These are phyloP conservation scores for Tenthredo amoena DNA, from an alignment of 2,888 invertebrate genomes.

Conservation along the genomic window DNA sequence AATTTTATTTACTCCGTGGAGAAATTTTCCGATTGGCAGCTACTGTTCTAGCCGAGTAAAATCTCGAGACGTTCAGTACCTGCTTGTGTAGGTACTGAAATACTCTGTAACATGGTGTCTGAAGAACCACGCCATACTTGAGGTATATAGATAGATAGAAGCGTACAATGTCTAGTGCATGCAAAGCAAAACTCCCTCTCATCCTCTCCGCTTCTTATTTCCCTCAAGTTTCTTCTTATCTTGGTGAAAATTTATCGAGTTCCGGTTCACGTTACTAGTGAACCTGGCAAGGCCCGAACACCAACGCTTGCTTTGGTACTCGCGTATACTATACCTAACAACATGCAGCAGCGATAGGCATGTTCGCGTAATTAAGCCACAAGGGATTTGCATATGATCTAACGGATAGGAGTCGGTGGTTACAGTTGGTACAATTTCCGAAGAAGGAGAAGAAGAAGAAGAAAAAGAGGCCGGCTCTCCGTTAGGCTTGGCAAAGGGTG, in stretches of 20 bases:
- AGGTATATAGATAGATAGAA: not conserved
- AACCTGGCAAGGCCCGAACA: constrained; percentile 1
- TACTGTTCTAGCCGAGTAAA: not conserved
- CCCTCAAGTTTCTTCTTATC: constrained; percentile 62
- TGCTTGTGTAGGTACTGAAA: not conserved
- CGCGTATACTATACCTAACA: constrained; percentile 61
- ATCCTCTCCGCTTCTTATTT: constrained; percentile 51
- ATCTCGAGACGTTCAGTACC: not conserved
- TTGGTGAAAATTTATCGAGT: constrained; percentile 64
- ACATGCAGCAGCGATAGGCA: constrained; percentile 72
- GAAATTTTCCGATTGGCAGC: constrained; percentile 42
- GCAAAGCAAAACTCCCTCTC: constrained; percentile 45
- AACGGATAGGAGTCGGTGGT: constrained; percentile 64
- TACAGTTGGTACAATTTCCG: constrained; percentile 44
- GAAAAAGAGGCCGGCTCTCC: constrained; percentile 65
- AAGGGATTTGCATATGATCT: constrained; percentile 76
- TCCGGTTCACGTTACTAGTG: constrained; percentile 72
- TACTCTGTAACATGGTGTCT: not conserved
- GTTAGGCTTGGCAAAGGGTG: constrained; percentile 67
- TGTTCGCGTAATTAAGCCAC: constrained; percentile 77
- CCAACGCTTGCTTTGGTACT: constrained; percentile 15
- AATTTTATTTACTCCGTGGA: constrained; percentile 6
- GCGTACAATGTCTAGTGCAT: not conserved
- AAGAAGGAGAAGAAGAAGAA: constrained; percentile 63
- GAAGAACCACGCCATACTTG: not conserved